phyloP scores from a whole-genome alignment of 1,140 invertebrate species.

The Penaeus japonicus region DNA sequence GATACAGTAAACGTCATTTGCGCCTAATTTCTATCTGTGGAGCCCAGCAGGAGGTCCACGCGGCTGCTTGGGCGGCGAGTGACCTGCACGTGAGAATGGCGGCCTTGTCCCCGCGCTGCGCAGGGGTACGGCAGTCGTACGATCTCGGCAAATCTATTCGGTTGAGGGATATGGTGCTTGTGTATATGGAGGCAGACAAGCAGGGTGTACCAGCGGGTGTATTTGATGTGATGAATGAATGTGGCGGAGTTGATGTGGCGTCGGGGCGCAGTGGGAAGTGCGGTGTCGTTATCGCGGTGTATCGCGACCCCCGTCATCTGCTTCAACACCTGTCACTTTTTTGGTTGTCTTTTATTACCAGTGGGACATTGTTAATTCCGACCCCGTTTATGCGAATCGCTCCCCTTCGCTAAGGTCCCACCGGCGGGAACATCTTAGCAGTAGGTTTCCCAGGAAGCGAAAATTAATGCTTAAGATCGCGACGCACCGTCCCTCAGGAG shows the following conservation, averaged over 20 bases:
- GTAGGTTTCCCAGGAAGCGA: too few species aligned
- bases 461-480: too few species aligned
- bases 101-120: too few species aligned
- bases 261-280: neutral
- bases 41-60: conserved; percentile 16
- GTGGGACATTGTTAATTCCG: conserved; percentile 31
- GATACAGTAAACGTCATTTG: conserved; percentile 21
- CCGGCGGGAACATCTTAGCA: too few species aligned
- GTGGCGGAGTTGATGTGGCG: neutral
- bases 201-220: neutral
- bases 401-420: too few species aligned
- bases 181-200: too few species aligned
- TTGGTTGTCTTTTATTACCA: conserved; percentile 33
- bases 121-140: too few species aligned
- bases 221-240: neutral
- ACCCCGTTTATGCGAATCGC: conserved; percentile 23
- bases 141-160: too few species aligned
- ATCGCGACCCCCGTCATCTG: conserved; percentile 1
- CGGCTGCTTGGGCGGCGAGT: too few species aligned
- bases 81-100: too few species aligned
- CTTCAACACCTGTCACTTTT: conserved; percentile 47
- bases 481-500: too few species aligned
- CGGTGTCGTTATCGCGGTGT: conserved; percentile 14
- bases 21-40: conserved; percentile 21
- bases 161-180: too few species aligned